Evolutionary conservation across 2,113 vertebrate genomes (phyloP), one percentile per base, ranked within the genome.

Genomic region (Crypturellus undulatus): DNA sequence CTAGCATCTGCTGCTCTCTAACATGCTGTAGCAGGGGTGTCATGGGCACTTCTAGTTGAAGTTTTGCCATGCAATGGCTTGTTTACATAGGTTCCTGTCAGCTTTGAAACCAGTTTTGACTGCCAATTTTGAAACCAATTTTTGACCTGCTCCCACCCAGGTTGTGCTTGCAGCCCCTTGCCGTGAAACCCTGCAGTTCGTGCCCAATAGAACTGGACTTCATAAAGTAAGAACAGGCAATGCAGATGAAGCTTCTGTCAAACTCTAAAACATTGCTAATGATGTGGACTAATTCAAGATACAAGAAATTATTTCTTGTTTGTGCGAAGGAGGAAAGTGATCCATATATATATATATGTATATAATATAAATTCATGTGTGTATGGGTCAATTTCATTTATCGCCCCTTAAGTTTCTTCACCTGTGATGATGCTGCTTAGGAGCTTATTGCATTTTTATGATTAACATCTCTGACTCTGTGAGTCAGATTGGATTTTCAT

Each of bases 371-470:
- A 67, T 88, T 56, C 60, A 18, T 91, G 80, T 84, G 59, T 92
- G 71, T 79, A 62, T 49, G 36, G 49, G 73, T 93, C 15, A 71
- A 81, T 69, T 88, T 79, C 24, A 58, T 86, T 88, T n/a, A 86
- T 90, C 80, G 89, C 89, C 86, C 87, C 62, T 1, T 94, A 40
- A 62, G 47, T 73, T 93, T 94, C 52, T 42, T 90, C 43, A 78
- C 28, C 24, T 90, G 92, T 38, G 43, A 60, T 49, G 71, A 75
- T 67, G 83, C 3, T 4, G 65, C 67, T 85, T 93, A 52, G 54
- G 69, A 83, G 71, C 68, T 36, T 62, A 28, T 70, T 85, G 34
- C 12, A 3, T 56, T 73, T 81, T 82, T 73, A 18, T 65, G 9
- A 58, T 52, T 51, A 71, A 36, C 19, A 30, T 65, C 63, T 65